Percentiles rank a stretch among this genome's conserved stretches.
These are phyloP conservation scores for Drosophila kanekoi DNA, from an alignment of 2,888 invertebrate genomes.

Conservation along the genomic window DNA sequence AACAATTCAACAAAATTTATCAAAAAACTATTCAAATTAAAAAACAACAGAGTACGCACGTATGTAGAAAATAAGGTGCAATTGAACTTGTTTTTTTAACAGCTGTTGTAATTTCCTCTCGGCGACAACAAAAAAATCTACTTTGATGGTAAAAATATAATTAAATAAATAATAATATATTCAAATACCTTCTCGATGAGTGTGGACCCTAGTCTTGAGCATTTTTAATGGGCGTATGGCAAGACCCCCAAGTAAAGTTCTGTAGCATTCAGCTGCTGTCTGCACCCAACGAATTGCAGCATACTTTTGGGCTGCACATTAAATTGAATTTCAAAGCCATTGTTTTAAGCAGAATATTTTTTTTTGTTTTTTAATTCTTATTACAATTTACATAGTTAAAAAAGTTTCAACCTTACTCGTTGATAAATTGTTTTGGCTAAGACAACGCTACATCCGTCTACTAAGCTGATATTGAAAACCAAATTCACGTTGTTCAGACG, in stretches of 20 bases:
- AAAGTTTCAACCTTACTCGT: no score
- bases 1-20: constrained; percentile 8
- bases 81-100: constrained; percentile 6
- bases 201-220: background rate
- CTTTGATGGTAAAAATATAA: background rate
- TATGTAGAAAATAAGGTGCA: constrained; percentile 5
- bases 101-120: constrained; percentile 25
- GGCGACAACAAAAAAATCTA: constrained; percentile 4
- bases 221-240: background rate
- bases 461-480: no score
- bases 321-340: background rate
- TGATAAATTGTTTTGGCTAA: no score
- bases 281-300: background rate
- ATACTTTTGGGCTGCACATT: constrained; percentile 15
- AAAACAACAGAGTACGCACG: constrained; percentile 2
- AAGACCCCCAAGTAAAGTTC: background rate
- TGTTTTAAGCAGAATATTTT: background rate
- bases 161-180: constrained; percentile 14
- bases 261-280: constrained; percentile 18
- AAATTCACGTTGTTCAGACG: no score
- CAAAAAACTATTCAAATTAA: background rate
- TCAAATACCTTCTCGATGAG: constrained; percentile 1
- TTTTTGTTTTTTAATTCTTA: no score
- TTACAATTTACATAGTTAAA: no score
- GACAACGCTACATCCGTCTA: no score